A percentile compares a stretch with the other conserved stretches of the same genome.
These are phyloP conservation scores for Gonioctena quinquepunctata DNA, from an alignment of 1,140 invertebrate species.

Conservation along the genomic window DNA sequence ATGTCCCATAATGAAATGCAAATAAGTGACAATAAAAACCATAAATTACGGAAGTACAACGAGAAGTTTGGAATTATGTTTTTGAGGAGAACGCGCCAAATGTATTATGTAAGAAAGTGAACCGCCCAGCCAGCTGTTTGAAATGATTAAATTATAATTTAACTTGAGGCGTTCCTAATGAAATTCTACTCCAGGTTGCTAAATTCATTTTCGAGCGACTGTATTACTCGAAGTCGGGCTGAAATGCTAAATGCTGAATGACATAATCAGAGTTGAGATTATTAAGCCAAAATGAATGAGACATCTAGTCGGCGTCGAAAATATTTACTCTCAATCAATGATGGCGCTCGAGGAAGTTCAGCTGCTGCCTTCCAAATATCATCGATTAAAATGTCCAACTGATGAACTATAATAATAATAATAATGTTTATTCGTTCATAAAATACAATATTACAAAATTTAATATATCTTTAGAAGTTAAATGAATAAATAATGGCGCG, in stretches of 20 bases:
- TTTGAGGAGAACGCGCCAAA: constrained; percentile 4
- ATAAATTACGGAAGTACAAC: constrained; percentile 29
- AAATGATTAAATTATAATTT: constrained; percentile 40
- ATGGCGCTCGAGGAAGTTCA: no score
- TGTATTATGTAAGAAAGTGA: constrained; percentile 28
- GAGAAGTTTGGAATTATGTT: constrained; percentile 26
- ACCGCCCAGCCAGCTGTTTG: constrained; percentile 35
- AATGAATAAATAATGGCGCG: no score
- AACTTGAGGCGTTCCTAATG: constrained; percentile 29
- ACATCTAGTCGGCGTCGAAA: not conserved
- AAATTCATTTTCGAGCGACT: constrained; percentile 13
- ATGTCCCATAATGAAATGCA: not conserved
- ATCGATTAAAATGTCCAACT: no score
- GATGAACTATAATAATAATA: no score
- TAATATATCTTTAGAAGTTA: no score
- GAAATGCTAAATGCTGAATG: constrained; percentile 18
- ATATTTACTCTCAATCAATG: constrained; percentile 2
- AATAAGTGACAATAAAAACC: not conserved
- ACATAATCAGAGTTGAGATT: constrained; percentile 15
- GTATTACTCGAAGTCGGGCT: not conserved
- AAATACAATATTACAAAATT: no score
- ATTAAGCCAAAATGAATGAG: constrained; percentile 14
- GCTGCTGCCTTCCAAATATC: no score
- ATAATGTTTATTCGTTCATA: no score
- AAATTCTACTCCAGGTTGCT: constrained; percentile 33